phyloP scores from a whole-genome alignment of 2,888 invertebrate species.

The Onthophagus sagittarius region DNA sequence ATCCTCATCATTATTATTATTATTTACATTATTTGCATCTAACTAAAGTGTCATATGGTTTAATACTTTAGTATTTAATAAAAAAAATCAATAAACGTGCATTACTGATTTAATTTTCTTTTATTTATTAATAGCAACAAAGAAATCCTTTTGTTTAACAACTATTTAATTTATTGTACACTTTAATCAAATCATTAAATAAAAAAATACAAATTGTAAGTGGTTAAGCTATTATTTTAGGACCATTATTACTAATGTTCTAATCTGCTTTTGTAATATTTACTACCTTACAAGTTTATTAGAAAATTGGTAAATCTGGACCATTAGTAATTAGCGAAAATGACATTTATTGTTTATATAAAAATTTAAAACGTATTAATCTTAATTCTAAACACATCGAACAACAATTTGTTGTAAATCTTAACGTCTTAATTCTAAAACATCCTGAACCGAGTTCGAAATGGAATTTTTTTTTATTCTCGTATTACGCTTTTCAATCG shows the following conservation, averaged over 20 bases:
- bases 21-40: conserved; percentile 17
- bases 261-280: not conserved
- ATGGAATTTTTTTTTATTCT: not conserved
- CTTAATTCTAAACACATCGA: conserved; percentile 3
- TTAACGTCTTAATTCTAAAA: conserved; percentile 1
- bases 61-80: conserved; percentile 21
- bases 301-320: not conserved
- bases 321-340: not conserved
- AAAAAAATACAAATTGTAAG: not conserved
- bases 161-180: not conserved
- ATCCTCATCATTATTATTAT: conserved; percentile 19
- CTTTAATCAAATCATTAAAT: not conserved
- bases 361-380: not conserved
- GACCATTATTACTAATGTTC: not conserved
- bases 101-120: not conserved
- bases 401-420: conserved; percentile 11
- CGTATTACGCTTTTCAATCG: conserved; percentile 2
- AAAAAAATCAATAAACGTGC: conserved; percentile 12
- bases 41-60: conserved; percentile 25
- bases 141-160: not conserved
- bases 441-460: not conserved
- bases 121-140: no score
- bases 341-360: not conserved
- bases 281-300: not conserved
- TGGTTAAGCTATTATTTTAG: not conserved